Evolutionary conservation across 2,888 invertebrate species (phyloP).

Genomic region (Ophion ellenae): DNA sequence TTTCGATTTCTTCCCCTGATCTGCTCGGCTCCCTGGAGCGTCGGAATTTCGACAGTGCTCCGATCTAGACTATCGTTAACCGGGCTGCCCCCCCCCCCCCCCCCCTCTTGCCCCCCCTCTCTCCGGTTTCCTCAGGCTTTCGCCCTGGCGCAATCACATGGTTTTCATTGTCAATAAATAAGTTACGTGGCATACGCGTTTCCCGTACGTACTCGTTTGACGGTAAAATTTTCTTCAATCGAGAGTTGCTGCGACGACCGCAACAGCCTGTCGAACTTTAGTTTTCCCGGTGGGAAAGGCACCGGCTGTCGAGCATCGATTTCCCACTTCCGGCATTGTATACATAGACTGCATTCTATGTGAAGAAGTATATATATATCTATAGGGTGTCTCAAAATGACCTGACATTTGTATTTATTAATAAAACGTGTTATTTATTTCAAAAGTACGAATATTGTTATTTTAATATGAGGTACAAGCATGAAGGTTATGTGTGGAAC

Average conservation of each 20-base stretch:
- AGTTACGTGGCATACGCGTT: conserved; percentile 15
- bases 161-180: conserved; percentile 28
- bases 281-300: conserved; percentile 30
- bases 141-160: background rate
- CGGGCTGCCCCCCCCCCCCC: conserved; percentile 6
- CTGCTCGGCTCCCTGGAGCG: conserved; percentile 24
- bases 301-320: conserved; percentile 57
- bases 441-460: too few relatives aligned
- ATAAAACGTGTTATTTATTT: too few relatives aligned
- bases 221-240: conserved; percentile 46
- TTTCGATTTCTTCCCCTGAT: background rate
- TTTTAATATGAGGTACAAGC: too few relatives aligned
- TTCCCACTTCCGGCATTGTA: conserved; percentile 44
- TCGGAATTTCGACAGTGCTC: conserved; percentile 54
- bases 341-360: background rate
- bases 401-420: too few relatives aligned
- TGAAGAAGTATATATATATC: background rate
- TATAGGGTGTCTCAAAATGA: too few relatives aligned
- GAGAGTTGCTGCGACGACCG: conserved; percentile 24
- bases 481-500: too few relatives aligned
- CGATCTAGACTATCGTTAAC: conserved; percentile 54
- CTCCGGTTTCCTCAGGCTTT: too few relatives aligned
- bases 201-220: background rate
- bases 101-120: background rate
- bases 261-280: conserved; percentile 52